Base-by-base conservation (phyloP, 2,888 invertebrate genomes). In the Kuschelorhynchus macadamiae region DNA sequence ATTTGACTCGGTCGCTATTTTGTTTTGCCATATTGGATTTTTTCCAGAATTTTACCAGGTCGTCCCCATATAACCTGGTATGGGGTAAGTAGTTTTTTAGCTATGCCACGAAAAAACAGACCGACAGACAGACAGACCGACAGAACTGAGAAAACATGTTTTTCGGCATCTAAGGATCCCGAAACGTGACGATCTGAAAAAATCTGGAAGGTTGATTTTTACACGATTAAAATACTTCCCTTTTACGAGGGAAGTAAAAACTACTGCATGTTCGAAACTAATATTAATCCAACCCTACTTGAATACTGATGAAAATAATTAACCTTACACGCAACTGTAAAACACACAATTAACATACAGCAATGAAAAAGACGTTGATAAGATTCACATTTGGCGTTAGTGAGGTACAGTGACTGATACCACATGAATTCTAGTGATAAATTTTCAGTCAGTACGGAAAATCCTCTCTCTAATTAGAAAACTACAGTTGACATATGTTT, bases 321-420 rank as follows among this genome's bases (percentile, higher is more conserved):
- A 20, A 39, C 39, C 39, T 53, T 39, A 36, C 4, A 53, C 39
- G 39, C 41, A 53, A 53, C 36, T 5, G 53, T 53, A 39, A 53
- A 20, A 39, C 53, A 53, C 21, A 39, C n/a, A 39, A 36, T 53
- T 53, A 39, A 39, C 53, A 39, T 53, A 41, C 11, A 53, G 39
- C 53, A 21, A 25, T 41, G 53, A 53, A 39, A 39, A 21, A 21
- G 9, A 14, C 39, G 39, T 39, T 21, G 53, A 53, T 53, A 53
- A 52, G 12, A 39, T 32, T 53, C 8, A 16, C 39, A 21, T 12
- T 41, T 21, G 21, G 53, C 39, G 20, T 33, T 39, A 39, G 9
- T 39, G 20, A 39, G 20, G 53, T 36, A 39, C 53, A 53, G 53
- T 20, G 53, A 14, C 53, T 9, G 5, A 30, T n/a, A n/a, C n/a